Evolutionary conservation across 2,797 vertebrate species (phyloP).

Genomic region (Gorsachius magnificus): DNA sequence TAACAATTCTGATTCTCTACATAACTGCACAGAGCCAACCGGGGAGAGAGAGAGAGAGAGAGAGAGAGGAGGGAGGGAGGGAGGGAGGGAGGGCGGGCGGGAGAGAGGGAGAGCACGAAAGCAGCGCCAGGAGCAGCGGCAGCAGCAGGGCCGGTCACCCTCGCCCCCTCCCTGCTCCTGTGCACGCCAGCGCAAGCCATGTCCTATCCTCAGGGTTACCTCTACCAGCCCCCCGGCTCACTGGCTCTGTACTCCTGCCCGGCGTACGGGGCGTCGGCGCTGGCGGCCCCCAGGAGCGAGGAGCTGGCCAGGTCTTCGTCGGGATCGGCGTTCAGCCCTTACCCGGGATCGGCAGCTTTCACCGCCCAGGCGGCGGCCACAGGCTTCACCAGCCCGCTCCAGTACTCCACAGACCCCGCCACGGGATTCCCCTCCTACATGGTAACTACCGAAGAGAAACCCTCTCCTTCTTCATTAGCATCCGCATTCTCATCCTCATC

Average conservation of each 20-base stretch:
- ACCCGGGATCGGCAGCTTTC: constrained; percentile 96
- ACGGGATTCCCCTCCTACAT: constrained; percentile 96
- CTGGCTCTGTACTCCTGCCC: constrained; percentile 98
- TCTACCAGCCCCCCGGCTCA: constrained; percentile 98
- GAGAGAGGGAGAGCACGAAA: constrained; percentile 29
- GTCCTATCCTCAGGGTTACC: constrained; percentile 99
- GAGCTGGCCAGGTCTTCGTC: constrained; percentile 94
- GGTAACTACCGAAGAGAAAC: constrained; percentile 81
- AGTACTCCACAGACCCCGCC: constrained; percentile 91
- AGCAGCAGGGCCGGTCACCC: constrained; percentile 69
- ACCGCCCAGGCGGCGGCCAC: constrained; percentile 87
- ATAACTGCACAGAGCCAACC: constrained; percentile 28
- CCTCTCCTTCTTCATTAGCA: constrained; percentile 53
- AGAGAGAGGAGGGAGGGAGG: not conserved
- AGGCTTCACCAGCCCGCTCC: constrained; percentile 93
- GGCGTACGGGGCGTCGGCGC: constrained; percentile 91
- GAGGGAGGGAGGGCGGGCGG: not conserved
- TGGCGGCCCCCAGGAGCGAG: constrained; percentile 93
- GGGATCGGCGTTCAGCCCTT: constrained; percentile 95
- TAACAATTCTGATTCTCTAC: constrained; percentile 48
- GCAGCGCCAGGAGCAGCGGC: constrained; percentile 65
- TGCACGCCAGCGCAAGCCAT: constrained; percentile 82
- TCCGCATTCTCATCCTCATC: constrained; percentile 54
- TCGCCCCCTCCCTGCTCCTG: constrained; percentile 66
- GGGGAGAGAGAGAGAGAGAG: not conserved